phyloP scores from a whole-genome alignment of 2,888 invertebrate species.

The Pasiphila rectangulata region DNA sequence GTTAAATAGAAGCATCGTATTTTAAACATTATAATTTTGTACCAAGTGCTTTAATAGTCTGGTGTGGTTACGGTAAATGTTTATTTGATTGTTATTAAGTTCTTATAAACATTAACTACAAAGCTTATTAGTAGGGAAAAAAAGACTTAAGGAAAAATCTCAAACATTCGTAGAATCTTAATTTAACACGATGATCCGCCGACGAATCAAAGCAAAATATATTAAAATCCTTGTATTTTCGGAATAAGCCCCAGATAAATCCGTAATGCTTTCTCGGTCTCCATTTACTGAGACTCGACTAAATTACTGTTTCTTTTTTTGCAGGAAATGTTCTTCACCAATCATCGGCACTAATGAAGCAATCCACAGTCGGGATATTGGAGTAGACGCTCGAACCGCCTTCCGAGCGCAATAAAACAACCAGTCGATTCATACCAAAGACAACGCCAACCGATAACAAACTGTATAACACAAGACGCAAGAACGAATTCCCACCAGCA shows the following conservation, averaged over 20 bases:
- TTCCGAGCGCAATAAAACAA: slow-evolving; percentile 69
- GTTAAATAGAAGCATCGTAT: not conserved
- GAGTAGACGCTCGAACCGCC: slow-evolving; percentile 63
- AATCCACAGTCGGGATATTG: slow-evolving; percentile 76
- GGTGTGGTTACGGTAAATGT: not conserved
- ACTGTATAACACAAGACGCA: slow-evolving; percentile 46
- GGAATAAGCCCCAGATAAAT: slow-evolving; percentile 12
- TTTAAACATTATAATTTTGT: slow-evolving; percentile 1
- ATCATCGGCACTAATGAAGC: slow-evolving; percentile 74
- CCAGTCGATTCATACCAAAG: slow-evolving; percentile 47
- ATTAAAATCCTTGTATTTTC: slow-evolving; percentile 16
- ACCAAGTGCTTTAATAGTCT: no score
- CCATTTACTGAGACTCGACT: slow-evolving; percentile 24
- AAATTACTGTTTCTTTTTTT: slow-evolving; percentile 58
- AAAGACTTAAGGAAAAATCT: no score
- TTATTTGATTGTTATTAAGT: no score
- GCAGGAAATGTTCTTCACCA: slow-evolving; percentile 62
- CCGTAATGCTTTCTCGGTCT: slow-evolving; percentile 16
- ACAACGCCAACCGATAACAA: slow-evolving; percentile 46
- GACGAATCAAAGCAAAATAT: slow-evolving; percentile 11
- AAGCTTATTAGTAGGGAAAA: no score
- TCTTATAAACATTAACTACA: no score
- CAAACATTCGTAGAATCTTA: slow-evolving; percentile 1
- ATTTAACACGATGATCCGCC: slow-evolving; percentile 16
- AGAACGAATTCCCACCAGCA: slow-evolving; percentile 41